Evolutionary conservation across 2,113 vertebrate species (phyloP), one percentile per base, ranked within the genome.

Genomic region (Dolichallabes microphthalmus): DNA sequence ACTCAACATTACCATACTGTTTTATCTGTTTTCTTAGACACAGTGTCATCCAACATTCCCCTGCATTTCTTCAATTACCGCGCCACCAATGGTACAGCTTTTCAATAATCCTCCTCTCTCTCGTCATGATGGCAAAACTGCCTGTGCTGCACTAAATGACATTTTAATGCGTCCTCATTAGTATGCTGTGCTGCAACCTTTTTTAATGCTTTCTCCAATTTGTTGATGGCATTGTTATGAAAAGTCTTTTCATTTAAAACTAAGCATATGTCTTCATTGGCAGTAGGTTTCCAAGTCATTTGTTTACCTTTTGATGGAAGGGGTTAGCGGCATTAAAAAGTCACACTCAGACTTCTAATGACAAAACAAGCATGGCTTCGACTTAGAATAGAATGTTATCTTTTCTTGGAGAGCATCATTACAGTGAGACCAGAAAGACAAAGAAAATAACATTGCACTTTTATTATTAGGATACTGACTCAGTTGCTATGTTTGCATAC

Each of bases 121-220:
- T 84, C 75, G 76, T 5, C 32, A 30, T 60, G 35, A 75, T 77
- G 92, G 91, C 91, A 93, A 92, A 91, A 91, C 11, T 88, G 92
- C 92, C 92, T 91, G 94, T 92, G 89, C 91, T 90, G 88, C 17
- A 0, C 80, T 20, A 92, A 91, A 90, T 90, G 93, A 89, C 90
- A 90, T 75, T 90, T 92, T 93, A 95, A 95, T 94, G 92, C 87
- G 88, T 91, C 88, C 91, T 89, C 73, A 85, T 88, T 82, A 79
- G 87, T 68, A 86, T 83, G 89, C 66, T 83, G 74, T 79, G 60
- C 86, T 32, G 82, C 77, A 89, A 63, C 90, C 55, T 88, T 87
- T 89, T 92, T 90, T 80, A 60, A 87, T 39, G 87, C 90, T 88
- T 91, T 88, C 90, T 89, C 87, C 91, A 87, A 85, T 90, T 90